Conservation (phyloP, 2,113 vertebrate species). For the Litocranius walleri region DNA sequence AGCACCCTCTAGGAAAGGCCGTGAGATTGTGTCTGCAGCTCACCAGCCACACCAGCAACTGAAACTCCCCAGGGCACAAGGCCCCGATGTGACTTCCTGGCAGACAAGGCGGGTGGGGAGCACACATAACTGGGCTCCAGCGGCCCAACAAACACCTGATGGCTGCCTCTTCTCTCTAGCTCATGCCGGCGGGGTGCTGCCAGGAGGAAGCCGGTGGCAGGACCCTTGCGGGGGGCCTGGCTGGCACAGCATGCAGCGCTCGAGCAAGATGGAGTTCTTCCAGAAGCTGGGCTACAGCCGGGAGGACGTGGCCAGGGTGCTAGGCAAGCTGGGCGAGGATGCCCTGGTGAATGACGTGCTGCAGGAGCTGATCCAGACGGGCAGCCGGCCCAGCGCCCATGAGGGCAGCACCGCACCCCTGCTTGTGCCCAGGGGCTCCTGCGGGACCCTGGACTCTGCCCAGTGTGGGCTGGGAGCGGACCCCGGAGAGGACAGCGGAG, state of each 20-base stretch:
- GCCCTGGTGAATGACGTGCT: conserved; percentile 92
- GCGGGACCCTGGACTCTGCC: neutral
- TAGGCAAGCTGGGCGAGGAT: conserved; percentile 84
- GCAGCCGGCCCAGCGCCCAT: conserved; percentile 75
- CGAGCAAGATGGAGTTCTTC: conserved; percentile 88
- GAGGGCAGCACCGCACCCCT: conserved; percentile 52
- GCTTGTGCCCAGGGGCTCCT: conserved; percentile 82
- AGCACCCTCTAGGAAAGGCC: neutral
- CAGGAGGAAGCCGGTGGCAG: conserved; percentile 25
- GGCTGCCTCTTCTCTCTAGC: conserved; percentile 34
- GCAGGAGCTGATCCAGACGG: conserved; percentile 90
- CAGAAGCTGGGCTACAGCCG: conserved; percentile 89
- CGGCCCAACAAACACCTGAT: conserved; percentile 15
- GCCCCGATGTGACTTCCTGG: conserved; percentile 70
- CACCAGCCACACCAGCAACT: conserved; percentile 59
- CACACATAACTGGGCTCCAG: neutral
- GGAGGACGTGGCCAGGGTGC: conserved; percentile 85
- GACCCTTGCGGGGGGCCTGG: neutral
- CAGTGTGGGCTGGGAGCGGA: neutral
- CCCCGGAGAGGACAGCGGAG: conserved; percentile 33
- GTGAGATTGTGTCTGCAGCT: conserved; percentile 50
- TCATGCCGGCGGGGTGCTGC: neutral
- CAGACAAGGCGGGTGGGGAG: conserved; percentile 52
- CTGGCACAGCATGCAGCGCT: conserved; percentile 74
- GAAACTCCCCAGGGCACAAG: conserved; percentile 70